A percentile compares a stretch with the other conserved stretches of the same genome.
These are phyloP conservation scores for Xanthorhoe spadicearia DNA, from an alignment of 2,888 invertebrate species.

Conservation along the genomic window DNA sequence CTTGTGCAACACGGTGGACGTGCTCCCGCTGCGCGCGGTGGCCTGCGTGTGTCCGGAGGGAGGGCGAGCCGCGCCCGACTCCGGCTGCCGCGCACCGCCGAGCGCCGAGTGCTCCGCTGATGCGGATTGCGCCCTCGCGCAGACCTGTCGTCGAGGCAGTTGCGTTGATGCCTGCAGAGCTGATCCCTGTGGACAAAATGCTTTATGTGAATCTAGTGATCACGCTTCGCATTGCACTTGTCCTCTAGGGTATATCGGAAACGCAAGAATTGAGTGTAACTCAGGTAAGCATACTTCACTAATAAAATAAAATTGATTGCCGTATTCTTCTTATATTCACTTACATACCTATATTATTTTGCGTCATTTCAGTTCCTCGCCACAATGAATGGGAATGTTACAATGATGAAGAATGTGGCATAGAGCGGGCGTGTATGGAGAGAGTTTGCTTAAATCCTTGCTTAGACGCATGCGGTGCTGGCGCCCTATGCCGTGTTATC, in stretches of 20 bases:
- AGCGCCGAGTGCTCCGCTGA: conserved; percentile 88
- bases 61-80: conserved; percentile 89
- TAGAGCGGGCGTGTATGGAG: conserved; percentile 90
- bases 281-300: conserved; percentile 66
- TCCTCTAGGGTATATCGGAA: conserved; percentile 90
- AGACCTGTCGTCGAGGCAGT: conserved; percentile 90
- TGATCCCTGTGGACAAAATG: conserved; percentile 92
- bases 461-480: conserved; percentile 89
- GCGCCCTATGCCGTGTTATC: conserved; percentile 93
- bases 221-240: conserved; percentile 92
- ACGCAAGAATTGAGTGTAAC: conserved; percentile 91
- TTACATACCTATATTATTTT: background rate
- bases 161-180: conserved; percentile 92
- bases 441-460: conserved; percentile 93
- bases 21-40: conserved; percentile 91
- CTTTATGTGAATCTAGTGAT: conserved; percentile 90
- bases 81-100: conserved; percentile 87
- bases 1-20: conserved; percentile 91
- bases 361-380: conserved; percentile 66
- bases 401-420: conserved; percentile 90
- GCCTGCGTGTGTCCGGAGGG: conserved; percentile 95
- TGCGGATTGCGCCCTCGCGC: conserved; percentile 89
- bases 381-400: conserved; percentile 88
- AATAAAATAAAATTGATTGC: background rate
- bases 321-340: background rate